Conservation (phyloP, 1,140 invertebrate genomes). For the Arion vulgaris region DNA sequence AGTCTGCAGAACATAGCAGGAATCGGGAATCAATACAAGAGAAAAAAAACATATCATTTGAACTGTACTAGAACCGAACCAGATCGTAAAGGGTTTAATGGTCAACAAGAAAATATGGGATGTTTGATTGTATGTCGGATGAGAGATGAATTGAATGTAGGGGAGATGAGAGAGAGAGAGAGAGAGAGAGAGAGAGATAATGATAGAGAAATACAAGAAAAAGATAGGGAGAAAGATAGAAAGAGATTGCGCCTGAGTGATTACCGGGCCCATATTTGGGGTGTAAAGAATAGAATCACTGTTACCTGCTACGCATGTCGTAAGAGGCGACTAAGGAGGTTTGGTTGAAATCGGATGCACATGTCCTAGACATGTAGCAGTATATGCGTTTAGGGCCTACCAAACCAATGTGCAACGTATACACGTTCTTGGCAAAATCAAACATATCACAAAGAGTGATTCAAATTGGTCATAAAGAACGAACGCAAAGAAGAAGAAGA, state of each 20-base stretch:
- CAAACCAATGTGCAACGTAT: no score
- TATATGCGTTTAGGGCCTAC: no score
- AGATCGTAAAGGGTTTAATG: not conserved
- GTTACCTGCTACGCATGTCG: no score
- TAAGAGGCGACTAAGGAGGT: no score
- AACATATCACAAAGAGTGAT: no score
- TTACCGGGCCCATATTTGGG: no score
- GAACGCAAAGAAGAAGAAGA: no score
- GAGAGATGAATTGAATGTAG: not conserved
- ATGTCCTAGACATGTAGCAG: no score
- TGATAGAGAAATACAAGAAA: conserved; percentile 1
- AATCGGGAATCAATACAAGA: not conserved
- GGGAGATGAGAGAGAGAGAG: conserved; percentile 6
- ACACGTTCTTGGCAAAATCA: no score
- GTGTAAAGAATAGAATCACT: no score
- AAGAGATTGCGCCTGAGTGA: not conserved
- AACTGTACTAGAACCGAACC: not conserved
- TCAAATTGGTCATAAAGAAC: no score
- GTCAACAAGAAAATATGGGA: not conserved
- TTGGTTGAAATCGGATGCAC: no score
- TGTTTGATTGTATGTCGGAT: not conserved
- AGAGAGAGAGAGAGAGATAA: conserved; percentile 20
- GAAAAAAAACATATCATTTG: not conserved
- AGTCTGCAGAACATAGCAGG: not conserved
- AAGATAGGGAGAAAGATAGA: conserved; percentile 11